phyloP scores from a whole-genome alignment of 1,140 invertebrate species.

The Gonioctena quinquepunctata region DNA sequence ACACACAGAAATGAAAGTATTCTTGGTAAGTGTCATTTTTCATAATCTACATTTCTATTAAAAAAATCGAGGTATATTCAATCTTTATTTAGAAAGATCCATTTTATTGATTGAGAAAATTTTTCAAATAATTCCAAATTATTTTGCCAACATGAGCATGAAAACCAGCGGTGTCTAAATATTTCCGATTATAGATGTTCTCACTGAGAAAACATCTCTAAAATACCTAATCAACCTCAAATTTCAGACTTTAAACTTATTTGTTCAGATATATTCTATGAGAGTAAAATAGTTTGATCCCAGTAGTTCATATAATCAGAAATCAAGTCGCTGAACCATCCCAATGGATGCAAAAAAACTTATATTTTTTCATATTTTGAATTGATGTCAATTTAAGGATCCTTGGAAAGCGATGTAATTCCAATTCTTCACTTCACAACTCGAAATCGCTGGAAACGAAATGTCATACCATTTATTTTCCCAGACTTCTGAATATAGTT shows the following conservation, averaged over 20 bases:
- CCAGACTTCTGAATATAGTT: background rate
- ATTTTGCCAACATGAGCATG: too few species aligned
- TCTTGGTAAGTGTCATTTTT: conserved; percentile 13
- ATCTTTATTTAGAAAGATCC: background rate
- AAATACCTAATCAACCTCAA: background rate
- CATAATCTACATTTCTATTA: background rate
- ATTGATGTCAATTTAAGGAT: background rate
- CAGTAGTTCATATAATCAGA: too few species aligned
- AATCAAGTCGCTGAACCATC: too few species aligned
- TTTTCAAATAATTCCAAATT: background rate
- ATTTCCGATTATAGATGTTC: background rate
- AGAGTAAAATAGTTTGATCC: too few species aligned
- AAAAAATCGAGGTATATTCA: background rate
- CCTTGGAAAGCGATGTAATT: background rate
- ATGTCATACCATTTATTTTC: background rate
- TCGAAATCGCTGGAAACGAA: background rate
- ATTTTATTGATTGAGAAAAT: background rate
- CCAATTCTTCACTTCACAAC: background rate
- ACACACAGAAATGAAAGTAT: conserved; percentile 15
- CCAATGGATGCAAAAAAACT: too few species aligned
- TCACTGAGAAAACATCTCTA: background rate
- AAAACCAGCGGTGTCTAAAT: background rate
- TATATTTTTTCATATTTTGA: background rate
- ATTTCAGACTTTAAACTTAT: too few species aligned
- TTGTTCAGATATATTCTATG: too few species aligned